Base-by-base conservation (phyloP, 2,797 vertebrate species). In the Sphenodon punctatus region DNA sequence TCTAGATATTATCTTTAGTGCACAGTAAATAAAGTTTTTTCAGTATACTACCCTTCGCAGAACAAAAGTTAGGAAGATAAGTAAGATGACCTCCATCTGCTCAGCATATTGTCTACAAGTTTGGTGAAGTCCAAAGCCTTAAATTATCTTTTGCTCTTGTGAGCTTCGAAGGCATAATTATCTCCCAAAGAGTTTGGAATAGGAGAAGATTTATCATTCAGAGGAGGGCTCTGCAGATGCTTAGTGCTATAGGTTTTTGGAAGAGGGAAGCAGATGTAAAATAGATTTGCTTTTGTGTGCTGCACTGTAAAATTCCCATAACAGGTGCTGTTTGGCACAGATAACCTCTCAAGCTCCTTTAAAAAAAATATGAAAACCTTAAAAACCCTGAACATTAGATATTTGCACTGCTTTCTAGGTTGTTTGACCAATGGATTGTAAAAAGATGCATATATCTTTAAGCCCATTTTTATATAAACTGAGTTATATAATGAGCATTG, bases 81-180 rank as follows among this genome's bases (percentile, higher is more conserved):
- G 92, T 87, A 84, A 93, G 93, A 91, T 88, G 56, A 88, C 82
- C 75, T 91, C 89, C 89, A 93, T 92, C 89, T 95, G 88, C 72
- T 93, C 75, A 82, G 46, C 81, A 69, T 88, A 86, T 91, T 93
- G 77, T 85, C 83, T 91, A 71, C 79, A 94, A 82, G 88, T 95
- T 93, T 86, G 51, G 79, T 90, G 77, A 90, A 76, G 66, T 89
- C 87, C 77, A 87, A 86, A 93, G 74, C 78, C 80, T 95, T 96
- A 91, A 90, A 88, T 95, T 94, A 76, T 74, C 66, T 90, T 84
- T 73, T 85, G 86, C 86, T 94, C 68, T 46, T 70, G 73, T 87
- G 43, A 92, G 63, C 38, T 82, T 80, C 63, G 75, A 86, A 83
- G 69, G 75, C 84, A 86, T 94, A 93, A 95, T 95, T 94, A 93